Evolutionary conservation across 1,140 invertebrate species (phyloP).

Genomic region (Neuroterus valhalla): DNA sequence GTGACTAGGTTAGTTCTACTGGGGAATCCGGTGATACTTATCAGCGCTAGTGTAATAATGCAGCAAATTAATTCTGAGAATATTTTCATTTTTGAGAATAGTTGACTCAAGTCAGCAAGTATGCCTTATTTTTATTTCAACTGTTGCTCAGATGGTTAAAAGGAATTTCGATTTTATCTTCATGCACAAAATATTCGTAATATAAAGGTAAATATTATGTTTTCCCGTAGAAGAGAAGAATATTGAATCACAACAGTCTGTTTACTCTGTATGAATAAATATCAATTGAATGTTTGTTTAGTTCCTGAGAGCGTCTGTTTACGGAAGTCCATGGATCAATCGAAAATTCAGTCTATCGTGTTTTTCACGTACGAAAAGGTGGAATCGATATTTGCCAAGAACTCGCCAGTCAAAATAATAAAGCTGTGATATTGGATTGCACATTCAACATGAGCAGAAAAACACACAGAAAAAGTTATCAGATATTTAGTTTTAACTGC

Average conservation of each 20-base stretch:
- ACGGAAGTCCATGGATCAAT: neutral
- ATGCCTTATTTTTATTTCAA: no score
- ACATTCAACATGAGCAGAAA: neutral
- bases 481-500: no score
- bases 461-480: no score
- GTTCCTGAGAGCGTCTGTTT: conserved; percentile 7
- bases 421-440: neutral
- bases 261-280: conserved; percentile 16
- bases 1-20: no score
- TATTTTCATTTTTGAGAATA: no score
- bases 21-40: no score
- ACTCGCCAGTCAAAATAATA: neutral
- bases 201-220: conserved; percentile 4
- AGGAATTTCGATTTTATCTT: neutral
- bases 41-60: no score
- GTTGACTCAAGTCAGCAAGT: no score
- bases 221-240: neutral
- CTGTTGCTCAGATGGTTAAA: no score
- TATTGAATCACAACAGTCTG: neutral
- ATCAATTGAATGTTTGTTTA: conserved; percentile 10
- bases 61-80: no score
- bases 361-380: neutral
- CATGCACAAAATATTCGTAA: neutral
- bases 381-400: neutral
- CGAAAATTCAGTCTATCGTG: neutral